A percentile compares a stretch with the other conserved stretches of the same genome.
phyloP scores from a whole-genome alignment of 2,113 vertebrate genomes.

The Mixornis gularis region DNA sequence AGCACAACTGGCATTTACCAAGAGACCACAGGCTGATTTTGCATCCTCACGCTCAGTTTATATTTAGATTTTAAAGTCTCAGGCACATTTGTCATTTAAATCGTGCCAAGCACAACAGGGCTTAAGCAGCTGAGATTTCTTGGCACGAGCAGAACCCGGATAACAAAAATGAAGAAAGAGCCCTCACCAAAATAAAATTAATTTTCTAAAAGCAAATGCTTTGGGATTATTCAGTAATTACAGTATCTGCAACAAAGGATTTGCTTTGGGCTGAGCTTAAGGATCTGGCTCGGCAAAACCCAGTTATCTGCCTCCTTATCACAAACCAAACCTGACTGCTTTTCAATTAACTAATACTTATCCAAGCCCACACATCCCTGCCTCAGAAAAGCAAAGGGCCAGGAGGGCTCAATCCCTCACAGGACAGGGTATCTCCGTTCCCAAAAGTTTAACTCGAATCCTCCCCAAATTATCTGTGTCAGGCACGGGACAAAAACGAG shows the following conservation, averaged over 20 bases:
- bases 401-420: not conserved
- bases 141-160: not conserved
- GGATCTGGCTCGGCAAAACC: not conserved
- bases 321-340: not conserved
- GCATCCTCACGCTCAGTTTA: not conserved
- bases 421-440: not conserved
- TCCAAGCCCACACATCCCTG: not conserved
- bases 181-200: not conserved
- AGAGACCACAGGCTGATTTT: not conserved
- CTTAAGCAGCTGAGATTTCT: not conserved
- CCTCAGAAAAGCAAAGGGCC: not conserved
- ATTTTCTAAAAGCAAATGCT: not conserved
- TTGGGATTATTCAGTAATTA: not conserved
- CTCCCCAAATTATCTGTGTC: not conserved
- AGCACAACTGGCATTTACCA: not conserved
- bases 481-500: not conserved
- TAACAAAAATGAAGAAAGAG: not conserved
- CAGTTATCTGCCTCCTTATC: not conserved
- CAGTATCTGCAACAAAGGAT: not conserved
- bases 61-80: conserved; percentile 4
- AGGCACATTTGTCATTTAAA: not conserved
- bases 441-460: not conserved
- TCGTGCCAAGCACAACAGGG: conserved; percentile 4
- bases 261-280: not conserved
- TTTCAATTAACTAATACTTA: not conserved